phyloP scores from a whole-genome alignment of 2,888 invertebrate genomes.

The Caenorhabditis macrosperma region DNA sequence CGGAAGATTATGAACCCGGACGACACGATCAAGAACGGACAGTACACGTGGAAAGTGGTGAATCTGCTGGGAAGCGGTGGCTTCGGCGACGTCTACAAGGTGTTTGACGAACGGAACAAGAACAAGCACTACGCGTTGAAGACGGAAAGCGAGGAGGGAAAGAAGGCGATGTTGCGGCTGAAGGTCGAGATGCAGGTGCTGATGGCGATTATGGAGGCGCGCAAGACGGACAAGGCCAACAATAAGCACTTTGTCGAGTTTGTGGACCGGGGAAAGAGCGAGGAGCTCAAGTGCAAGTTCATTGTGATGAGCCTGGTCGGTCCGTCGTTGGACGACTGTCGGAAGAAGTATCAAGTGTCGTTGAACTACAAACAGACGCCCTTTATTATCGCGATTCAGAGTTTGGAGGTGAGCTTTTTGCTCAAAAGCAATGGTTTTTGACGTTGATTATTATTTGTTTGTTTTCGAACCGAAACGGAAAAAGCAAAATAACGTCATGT shows the following conservation, averaged over 20 bases:
- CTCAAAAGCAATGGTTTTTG: too few relatives aligned
- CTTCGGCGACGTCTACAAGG: constrained; percentile 66
- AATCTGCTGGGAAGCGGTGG: constrained; percentile 61
- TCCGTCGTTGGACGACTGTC: constrained; percentile 63
- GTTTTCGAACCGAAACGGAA: too few relatives aligned
- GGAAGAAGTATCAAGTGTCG: constrained; percentile 41
- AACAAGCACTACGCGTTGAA: constrained; percentile 61
- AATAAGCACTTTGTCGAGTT: constrained; percentile 59
- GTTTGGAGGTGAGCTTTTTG: constrained; percentile 34
- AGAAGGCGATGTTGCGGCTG: constrained; percentile 60
- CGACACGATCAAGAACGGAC: constrained; percentile 33
- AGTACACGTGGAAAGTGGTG: constrained; percentile 45
- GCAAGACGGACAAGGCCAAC: neutral
- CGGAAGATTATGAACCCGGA: constrained; percentile 45
- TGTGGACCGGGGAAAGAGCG: constrained; percentile 60
- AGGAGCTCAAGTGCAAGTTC: constrained; percentile 61
- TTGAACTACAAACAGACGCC: constrained; percentile 36
- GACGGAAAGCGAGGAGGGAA: constrained; percentile 62
- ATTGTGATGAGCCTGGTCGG: constrained; percentile 67
- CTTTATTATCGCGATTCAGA: constrained; percentile 49
- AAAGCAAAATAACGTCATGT: too few relatives aligned
- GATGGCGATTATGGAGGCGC: constrained; percentile 36
- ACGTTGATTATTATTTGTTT: too few relatives aligned
- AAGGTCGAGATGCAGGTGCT: constrained; percentile 63
- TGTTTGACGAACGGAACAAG: constrained; percentile 24